Conservation (phyloP, 2,888 invertebrate species). For the Eupithecia subfuscata region DNA sequence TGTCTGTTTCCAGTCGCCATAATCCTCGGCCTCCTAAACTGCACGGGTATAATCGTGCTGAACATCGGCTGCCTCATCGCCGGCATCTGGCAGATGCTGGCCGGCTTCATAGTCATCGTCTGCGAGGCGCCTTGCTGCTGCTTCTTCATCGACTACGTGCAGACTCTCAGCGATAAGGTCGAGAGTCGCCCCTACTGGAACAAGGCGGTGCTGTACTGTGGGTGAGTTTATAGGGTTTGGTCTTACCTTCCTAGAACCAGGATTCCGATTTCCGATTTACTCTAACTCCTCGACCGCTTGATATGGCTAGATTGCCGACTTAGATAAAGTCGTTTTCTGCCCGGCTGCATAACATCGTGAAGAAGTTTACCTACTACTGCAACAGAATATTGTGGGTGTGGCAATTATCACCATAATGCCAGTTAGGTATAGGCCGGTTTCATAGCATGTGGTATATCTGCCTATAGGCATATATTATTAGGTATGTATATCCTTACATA, state of each 20-base stretch:
- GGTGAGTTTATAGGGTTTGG: constrained; percentile 85
- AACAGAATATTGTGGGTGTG: too few species aligned
- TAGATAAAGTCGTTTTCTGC: too few species aligned
- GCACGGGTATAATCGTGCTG: constrained; percentile 86
- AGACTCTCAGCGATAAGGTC: constrained; percentile 91
- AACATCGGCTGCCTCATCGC: constrained; percentile 88
- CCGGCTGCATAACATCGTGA: too few species aligned
- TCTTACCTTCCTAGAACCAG: background rate
- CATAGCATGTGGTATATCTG: too few species aligned
- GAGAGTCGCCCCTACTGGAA: constrained; percentile 95
- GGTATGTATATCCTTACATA: too few species aligned
- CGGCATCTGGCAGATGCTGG: constrained; percentile 94
- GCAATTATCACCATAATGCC: too few species aligned
- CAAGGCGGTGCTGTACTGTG: constrained; percentile 92
- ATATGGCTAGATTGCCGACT: too few species aligned
- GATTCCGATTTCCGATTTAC: too few species aligned
- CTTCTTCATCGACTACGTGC: constrained; percentile 97
- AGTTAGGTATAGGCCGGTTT: too few species aligned
- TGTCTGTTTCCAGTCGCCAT: constrained; percentile 88
- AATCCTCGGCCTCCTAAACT: constrained; percentile 91
- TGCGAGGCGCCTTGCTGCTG: constrained; percentile 99
- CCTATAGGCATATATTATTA: too few species aligned
- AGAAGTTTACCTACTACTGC: too few species aligned
- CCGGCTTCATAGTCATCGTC: constrained; percentile 93
- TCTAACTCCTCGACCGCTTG: too few species aligned